Evolutionary conservation across 2,113 vertebrate species (phyloP).

Genomic region (Vombatus ursinus): DNA sequence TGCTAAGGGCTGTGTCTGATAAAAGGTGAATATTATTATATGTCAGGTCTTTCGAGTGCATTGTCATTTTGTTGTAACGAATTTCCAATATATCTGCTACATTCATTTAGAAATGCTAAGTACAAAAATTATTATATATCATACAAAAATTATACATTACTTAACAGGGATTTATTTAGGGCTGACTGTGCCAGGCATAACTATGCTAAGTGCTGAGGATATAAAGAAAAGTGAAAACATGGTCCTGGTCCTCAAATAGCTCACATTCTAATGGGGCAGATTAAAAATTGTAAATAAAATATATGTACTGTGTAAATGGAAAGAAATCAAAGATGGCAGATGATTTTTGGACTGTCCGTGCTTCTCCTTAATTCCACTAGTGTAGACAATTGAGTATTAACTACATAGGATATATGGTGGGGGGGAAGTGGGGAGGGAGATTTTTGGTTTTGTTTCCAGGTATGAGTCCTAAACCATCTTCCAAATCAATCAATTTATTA

Average conservation of each 20-base stretch:
- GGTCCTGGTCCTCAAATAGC: no score
- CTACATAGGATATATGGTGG: no score
- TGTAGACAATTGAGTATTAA: no score
- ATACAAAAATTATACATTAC: neutral
- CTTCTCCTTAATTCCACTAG: neutral
- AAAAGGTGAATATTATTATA: neutral
- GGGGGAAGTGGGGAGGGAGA: no score
- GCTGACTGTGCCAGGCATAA: neutral
- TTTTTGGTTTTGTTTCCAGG: no score
- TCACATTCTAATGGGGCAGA: no score
- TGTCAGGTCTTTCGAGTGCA: neutral
- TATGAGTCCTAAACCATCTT: no score
- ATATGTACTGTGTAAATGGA: no score
- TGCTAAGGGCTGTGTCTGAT: neutral
- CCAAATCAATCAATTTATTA: no score
- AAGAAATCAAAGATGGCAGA: no score
- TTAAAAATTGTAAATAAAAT: no score
- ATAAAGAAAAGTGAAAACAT: neutral
- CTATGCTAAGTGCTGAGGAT: neutral
- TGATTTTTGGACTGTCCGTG: neutral
- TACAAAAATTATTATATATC: neutral
- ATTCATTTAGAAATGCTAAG: neutral
- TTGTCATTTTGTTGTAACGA: neutral
- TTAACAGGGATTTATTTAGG: neutral
- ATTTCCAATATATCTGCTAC: neutral